Conservation (phyloP, 2,888 invertebrate species). For the Rhimphoctona megacephalus region DNA sequence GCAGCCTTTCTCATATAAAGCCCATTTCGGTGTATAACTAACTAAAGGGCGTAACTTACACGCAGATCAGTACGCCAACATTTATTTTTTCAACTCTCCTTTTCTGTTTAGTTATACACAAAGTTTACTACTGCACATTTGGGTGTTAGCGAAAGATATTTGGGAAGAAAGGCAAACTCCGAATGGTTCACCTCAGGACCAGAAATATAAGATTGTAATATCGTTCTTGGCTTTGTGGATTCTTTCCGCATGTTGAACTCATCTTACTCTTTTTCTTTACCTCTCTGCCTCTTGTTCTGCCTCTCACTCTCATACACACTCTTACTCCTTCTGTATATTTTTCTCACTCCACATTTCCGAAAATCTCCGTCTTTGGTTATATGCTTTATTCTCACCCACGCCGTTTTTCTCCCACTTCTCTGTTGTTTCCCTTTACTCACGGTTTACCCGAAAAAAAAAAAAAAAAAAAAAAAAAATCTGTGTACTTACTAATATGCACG, state of each 20-base stretch:
- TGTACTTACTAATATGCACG: background rate
- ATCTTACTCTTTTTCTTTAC: conserved; percentile 13
- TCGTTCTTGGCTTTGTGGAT: conserved; percentile 56
- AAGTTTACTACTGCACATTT: background rate
- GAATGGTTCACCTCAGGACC: conserved; percentile 15
- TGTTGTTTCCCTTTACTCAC: conserved; percentile 3
- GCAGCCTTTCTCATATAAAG: background rate
- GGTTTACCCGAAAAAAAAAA: conserved; percentile 22
- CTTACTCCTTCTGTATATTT: background rate
- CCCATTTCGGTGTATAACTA: background rate
- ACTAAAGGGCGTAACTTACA: background rate
- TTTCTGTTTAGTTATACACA: background rate
- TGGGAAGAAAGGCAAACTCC: conserved; percentile 22
- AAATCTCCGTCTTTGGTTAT: conserved; percentile 13
- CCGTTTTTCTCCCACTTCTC: background rate
- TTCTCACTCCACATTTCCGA: background rate
- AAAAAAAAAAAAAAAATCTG: conserved; percentile 2
- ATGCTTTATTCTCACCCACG: background rate
- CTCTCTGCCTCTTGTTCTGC: background rate
- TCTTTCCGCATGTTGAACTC: conserved; percentile 32
- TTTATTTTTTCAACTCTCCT: background rate
- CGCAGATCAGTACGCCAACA: background rate
- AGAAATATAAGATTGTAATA: conserved; percentile 59
- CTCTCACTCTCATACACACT: too few relatives aligned
- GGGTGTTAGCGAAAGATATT: conserved; percentile 8